A percentile compares a stretch with the other conserved stretches of the same genome.
These are phyloP conservation scores for Equus quagga DNA, from an alignment of 2,113 vertebrate species.

Conservation along the genomic window DNA sequence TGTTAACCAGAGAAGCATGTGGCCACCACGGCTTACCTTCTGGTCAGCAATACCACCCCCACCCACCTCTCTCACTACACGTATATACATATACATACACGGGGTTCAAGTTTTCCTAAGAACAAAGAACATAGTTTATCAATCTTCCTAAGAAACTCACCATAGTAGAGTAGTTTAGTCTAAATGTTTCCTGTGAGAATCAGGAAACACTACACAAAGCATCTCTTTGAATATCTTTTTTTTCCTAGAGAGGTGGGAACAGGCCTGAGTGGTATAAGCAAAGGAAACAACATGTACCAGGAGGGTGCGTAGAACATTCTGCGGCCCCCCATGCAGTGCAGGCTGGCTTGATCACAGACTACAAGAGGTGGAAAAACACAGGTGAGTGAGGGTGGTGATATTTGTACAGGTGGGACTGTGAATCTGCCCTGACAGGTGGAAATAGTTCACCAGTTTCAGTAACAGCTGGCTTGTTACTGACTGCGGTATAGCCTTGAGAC, in stretches of 20 bases:
- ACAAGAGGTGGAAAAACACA: not conserved
- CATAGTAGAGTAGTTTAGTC: not conserved
- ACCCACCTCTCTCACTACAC: not conserved
- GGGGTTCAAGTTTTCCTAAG: not conserved
- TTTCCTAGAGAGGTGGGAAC: too few relatives aligned
- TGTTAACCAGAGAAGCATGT: not conserved
- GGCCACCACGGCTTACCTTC: not conserved
- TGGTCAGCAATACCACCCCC: not conserved
- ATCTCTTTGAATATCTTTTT: not conserved
- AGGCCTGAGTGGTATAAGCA: not conserved
- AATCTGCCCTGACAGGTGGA: not conserved
- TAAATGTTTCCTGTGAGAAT: not conserved
- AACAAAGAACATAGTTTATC: not conserved
- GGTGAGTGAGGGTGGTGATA: not conserved
- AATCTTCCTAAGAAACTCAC: slow-evolving; percentile 19
- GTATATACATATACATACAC: not conserved
- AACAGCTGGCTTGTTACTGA: not conserved
- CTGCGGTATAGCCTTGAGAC: not conserved
- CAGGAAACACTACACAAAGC: not conserved
- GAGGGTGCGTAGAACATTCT: accelerated
- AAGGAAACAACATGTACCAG: not conserved
- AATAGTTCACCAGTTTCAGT: not conserved
- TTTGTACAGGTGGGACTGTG: too few relatives aligned
- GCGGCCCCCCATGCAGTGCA: not conserved
- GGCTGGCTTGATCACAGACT: not conserved